These are phyloP conservation scores for Pandion haliaetus DNA, from an alignment of 2,113 vertebrate species.

Conservation along the genomic window DNA sequence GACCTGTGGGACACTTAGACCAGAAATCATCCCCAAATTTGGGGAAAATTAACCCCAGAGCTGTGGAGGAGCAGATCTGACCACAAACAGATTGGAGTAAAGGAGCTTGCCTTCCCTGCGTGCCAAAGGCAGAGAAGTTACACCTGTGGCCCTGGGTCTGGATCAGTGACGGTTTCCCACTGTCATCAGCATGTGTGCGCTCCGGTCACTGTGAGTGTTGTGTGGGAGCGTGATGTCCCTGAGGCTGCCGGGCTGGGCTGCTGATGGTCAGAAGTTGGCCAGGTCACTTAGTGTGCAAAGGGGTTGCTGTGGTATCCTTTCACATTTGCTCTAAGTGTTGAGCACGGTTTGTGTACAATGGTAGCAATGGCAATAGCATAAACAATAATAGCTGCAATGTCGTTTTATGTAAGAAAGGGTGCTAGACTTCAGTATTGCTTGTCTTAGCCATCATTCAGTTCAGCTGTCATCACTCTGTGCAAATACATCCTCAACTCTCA, in stretches of 20 bases:
- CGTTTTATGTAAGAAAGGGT: neutral
- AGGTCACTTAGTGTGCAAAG: too few species aligned
- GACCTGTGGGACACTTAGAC: neutral
- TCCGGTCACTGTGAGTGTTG: neutral
- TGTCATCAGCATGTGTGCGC: rapidly evolving
- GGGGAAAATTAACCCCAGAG: neutral
- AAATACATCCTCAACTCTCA: neutral
- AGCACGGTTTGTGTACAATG: neutral
- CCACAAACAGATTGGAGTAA: neutral
- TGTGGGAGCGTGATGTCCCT: rapidly evolving
- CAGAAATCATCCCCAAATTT: neutral
- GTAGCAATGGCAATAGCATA: neutral
- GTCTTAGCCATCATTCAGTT: neutral
- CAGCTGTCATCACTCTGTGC: neutral
- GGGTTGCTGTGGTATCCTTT: neutral
- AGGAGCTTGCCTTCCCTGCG: neutral
- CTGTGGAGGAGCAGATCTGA: neutral
- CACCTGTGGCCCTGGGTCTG: rapidly evolving
- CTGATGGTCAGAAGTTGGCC: neutral
- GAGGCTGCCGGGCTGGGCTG: neutral
- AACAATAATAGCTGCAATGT: neutral
- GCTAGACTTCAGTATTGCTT: neutral
- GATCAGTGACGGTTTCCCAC: neutral
- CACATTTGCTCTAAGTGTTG: neutral
- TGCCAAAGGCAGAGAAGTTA: neutral